Base-by-base conservation (phyloP, 2,888 invertebrate species). In the Pterobdella sp. region DNA sequence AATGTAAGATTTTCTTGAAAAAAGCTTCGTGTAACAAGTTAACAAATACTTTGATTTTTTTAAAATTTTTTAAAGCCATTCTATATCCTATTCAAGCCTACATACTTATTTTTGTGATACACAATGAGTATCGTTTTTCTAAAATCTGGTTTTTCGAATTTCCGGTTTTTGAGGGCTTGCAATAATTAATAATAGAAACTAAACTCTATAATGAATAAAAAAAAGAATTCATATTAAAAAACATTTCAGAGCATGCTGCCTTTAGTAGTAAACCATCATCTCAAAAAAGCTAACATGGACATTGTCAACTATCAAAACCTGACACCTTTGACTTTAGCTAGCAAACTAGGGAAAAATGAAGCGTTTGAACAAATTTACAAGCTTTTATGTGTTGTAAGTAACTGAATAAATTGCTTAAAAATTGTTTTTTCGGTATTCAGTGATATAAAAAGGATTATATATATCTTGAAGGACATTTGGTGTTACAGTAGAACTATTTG, bases 301-400 rank as follows among this genome's bases (percentile, higher is more conserved):
- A 90, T 95, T 65, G 87, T 88, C 78, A 98, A 98, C 85, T 87
- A 87, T 75, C 90, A 91, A 1, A 94, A 95, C 0, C 88, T 96
- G 79, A 97, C 97, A 0, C 96, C 98, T 0, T 86, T 98, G 34
- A 96, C 97, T 0, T 87, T 98, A 75, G 94, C 98, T 73, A 95
- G 97, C 83, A 93, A 94, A 85, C 87, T 98, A 75, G 97, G 97
- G 72, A 89, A 97, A 73, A 93, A 94, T 49, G 92, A 93, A 79
- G 94, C 98, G 77, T 98, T 98, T 86, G 88, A 92, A 78, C 96
- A 96, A 86, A 97, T 98, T 93, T 87, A 98, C 84, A 97, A 98
- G 83, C 87, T 97, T 10, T 80, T 81, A 68, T 81, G 82, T 75
- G 78, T 82, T 65, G 83, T 84, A 78, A 80, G 81, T 26, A 4